These are phyloP conservation scores for Macrobrachium rosenbergii DNA, from an alignment of 1,140 invertebrate genomes.

Conservation along the genomic window DNA sequence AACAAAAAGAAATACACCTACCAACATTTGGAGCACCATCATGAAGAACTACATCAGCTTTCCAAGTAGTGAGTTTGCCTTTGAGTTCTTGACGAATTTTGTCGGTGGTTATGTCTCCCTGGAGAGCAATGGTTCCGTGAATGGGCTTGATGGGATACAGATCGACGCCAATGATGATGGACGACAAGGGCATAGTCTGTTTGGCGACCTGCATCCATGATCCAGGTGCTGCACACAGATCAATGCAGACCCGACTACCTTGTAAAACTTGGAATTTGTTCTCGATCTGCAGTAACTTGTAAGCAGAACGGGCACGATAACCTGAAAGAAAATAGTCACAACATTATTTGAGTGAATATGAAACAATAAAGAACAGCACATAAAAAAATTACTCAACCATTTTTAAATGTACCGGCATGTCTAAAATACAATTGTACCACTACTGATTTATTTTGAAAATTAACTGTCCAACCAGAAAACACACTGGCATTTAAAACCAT, in stretches of 20 bases:
- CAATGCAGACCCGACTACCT: slow-evolving; percentile 94
- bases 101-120: slow-evolving; percentile 97
- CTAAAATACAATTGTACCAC: too few species aligned
- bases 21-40: slow-evolving; percentile 99
- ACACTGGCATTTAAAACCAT: too few species aligned
- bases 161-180: slow-evolving; percentile 95
- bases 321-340: slow-evolving; percentile 74
- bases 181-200: slow-evolving; percentile 97
- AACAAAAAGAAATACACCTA: slow-evolving; percentile 66
- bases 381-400: too few species aligned
- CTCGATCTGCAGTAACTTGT: slow-evolving; percentile 98
- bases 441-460: too few species aligned
- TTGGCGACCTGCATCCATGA: slow-evolving; percentile 99
- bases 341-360: too few species aligned
- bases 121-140: slow-evolving; percentile 88
- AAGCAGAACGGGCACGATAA: slow-evolving; percentile 89
- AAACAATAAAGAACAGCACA: too few species aligned
- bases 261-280: slow-evolving; percentile 98
- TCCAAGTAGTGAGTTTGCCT: slow-evolving; percentile 92
- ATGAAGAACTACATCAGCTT: slow-evolving; percentile 96
- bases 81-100: slow-evolving; percentile 80
- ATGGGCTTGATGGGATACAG: slow-evolving; percentile 95
- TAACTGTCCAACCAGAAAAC: too few species aligned
- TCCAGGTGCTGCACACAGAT: slow-evolving; percentile 98
- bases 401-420: too few species aligned